phyloP scores from a whole-genome alignment of 2,888 invertebrate genomes.

The Drosophila tripunctata region DNA sequence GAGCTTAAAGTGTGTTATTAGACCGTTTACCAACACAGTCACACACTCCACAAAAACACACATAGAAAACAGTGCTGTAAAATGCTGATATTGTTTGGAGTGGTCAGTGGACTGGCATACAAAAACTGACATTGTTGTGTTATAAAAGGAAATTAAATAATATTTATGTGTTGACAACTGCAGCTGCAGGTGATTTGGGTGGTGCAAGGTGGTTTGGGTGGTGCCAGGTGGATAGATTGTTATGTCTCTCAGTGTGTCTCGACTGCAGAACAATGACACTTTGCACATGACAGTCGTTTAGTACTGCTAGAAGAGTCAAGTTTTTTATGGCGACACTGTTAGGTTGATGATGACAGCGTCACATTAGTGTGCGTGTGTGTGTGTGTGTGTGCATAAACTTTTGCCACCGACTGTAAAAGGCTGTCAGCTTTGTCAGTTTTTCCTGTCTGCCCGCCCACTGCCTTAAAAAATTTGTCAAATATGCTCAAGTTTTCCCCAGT shows the following conservation, averaged over 20 bases:
- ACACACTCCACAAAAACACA: too few relatives aligned
- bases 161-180: conserved; percentile 40
- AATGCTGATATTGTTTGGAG: background rate
- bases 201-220: background rate
- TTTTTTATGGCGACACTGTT: conserved; percentile 35
- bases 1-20: conserved; percentile 15
- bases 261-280: conserved; percentile 27
- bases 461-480: conserved; percentile 30
- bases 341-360: conserved; percentile 47
- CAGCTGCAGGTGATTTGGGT: conserved; percentile 7
- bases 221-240: conserved; percentile 8
- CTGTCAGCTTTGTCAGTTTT: conserved; percentile 14
- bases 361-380: conserved; percentile 26
- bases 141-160: conserved; percentile 41
- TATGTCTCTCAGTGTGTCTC: background rate
- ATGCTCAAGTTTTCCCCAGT: conserved; percentile 19
- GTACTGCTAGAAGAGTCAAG: conserved; percentile 3
- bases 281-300: conserved; percentile 29
- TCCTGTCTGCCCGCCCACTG: background rate
- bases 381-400: conserved; percentile 37
- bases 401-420: conserved; percentile 48
- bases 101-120: conserved; percentile 31
- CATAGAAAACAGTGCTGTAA: conserved; percentile 1
- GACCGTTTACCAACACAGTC: background rate
- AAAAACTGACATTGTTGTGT: conserved; percentile 21